Conservation (phyloP, 2,888 invertebrate genomes). For the Diaprepes abbreviatus region DNA sequence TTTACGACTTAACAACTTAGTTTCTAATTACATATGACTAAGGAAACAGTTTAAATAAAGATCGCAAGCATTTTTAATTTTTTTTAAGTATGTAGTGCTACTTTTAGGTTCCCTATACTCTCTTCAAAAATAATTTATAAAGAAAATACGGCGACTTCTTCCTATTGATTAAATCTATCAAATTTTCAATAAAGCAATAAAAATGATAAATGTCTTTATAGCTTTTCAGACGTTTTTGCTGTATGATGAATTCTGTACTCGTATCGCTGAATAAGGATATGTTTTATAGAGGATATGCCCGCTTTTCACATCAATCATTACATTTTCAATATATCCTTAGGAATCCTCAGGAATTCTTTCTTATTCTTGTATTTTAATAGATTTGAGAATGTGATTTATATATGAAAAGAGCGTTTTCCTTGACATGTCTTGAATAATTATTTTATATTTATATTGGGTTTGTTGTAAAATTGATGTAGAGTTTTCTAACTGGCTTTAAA, state of each 20-base stretch:
- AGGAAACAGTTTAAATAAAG: too few relatives aligned
- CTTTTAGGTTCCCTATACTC: too few relatives aligned
- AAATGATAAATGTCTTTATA: slow-evolving; percentile 43
- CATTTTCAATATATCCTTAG: slow-evolving; percentile 36
- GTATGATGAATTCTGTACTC: slow-evolving; percentile 34
- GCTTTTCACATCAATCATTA: slow-evolving; percentile 35
- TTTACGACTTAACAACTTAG: too few relatives aligned
- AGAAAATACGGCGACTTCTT: background rate
- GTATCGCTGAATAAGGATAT: slow-evolving; percentile 20
- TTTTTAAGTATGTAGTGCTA: too few relatives aligned
- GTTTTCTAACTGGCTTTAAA: too few relatives aligned
- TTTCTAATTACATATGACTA: too few relatives aligned
- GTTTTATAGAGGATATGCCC: slow-evolving; percentile 31
- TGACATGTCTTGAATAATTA: background rate
- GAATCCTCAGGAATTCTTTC: slow-evolving; percentile 20
- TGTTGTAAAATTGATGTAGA: too few relatives aligned
- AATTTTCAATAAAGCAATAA: slow-evolving; percentile 33
- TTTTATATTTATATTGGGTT: background rate
- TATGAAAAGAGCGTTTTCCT: background rate
- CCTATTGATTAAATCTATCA: slow-evolving; percentile 22
- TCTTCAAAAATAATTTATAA: background rate
- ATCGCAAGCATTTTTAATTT: too few relatives aligned
- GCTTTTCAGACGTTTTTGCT: slow-evolving; percentile 20
- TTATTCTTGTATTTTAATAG: slow-evolving; percentile 33
- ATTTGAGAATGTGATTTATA: slow-evolving; percentile 31